Base-by-base conservation (phyloP, 2,888 invertebrate species). In the Coremacera marginata region DNA sequence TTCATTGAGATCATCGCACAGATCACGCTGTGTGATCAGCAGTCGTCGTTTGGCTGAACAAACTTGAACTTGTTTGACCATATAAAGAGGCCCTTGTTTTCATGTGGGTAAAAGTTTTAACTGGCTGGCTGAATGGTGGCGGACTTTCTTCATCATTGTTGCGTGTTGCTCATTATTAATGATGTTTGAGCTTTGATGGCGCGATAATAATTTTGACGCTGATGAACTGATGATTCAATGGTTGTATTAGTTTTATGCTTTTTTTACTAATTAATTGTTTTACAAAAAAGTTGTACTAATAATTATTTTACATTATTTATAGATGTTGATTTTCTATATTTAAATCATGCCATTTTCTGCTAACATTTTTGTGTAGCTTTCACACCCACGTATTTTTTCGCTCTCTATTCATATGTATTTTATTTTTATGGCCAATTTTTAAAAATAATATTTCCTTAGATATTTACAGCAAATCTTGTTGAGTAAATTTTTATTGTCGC, bases 1-100 rank as follows among this genome's bases (percentile, higher is more conserved):
- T 76, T 76, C 71, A 76, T 76, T 76, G 76, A 76, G 76, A 71
- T 71, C 65, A 76, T 70, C 70, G 34, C 63, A 19, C 63, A 19
- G 34, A 27, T 55, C 57, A 63, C 44, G 67, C 57, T 76, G 16
- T 60, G 63, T 63, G 22, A 57, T 27, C n/a, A 9, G 16, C 14
- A 34, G 44, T 5, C 11, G 14, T 19, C 37, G 49, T 55, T 37
- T 49, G 16, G 62, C n/a, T 44, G 0, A 57, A 11, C 37, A 71
- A 4, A 51, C 75, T 75, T 76, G 71, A 67, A 76, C 65, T 72
- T 76, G 76, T 67, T 22, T 72, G 71, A 76, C 76, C 76, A 76
- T 71, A 76, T 71, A 19, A 22, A 68, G 57, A 75, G 60, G 71
- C 76, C 71, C 76, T 76, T 71, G 71, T 49, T 70, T 70, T 44